phyloP scores from a whole-genome alignment of 2,888 invertebrate species.

The Dryococelus australis region DNA sequence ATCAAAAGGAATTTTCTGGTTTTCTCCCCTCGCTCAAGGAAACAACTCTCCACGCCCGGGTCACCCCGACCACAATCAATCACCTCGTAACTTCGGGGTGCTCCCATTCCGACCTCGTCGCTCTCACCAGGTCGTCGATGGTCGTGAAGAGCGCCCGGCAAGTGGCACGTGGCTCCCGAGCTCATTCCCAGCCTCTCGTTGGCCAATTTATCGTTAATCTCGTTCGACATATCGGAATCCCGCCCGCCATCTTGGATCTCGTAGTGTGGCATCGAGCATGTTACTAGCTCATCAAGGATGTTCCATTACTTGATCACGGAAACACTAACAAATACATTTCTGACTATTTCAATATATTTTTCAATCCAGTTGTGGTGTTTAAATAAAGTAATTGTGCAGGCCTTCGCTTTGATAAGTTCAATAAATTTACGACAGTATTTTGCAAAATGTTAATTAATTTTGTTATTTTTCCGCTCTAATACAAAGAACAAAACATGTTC shows the following conservation, averaged over 20 bases:
- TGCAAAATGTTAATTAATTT: too few relatives aligned
- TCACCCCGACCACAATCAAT: neutral
- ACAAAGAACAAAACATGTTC: too few relatives aligned
- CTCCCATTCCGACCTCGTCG: neutral
- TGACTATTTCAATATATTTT: too few relatives aligned
- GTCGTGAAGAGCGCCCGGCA: neutral
- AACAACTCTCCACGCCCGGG: neutral
- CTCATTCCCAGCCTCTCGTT: slow-evolving; percentile 54
- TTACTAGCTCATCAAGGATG: slow-evolving; percentile 66
- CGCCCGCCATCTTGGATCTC: slow-evolving; percentile 54
- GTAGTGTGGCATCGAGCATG: slow-evolving; percentile 58
- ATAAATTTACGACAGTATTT: too few relatives aligned
- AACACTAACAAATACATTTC: too few relatives aligned
- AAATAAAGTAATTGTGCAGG: too few relatives aligned
- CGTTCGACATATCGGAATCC: slow-evolving; percentile 49
- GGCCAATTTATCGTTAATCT: slow-evolving; percentile 60
- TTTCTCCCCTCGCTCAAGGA: too few relatives aligned
- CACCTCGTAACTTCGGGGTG: neutral
- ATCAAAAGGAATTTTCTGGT: too few relatives aligned
- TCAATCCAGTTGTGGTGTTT: too few relatives aligned
- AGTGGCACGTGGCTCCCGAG: neutral
- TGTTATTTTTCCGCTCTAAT: too few relatives aligned
- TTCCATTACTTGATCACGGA: slow-evolving; percentile 73
- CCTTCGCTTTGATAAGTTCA: too few relatives aligned
- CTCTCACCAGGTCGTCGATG: neutral